Evolutionary conservation across 2,888 invertebrate species (phyloP), one percentile per base, ranked within the genome.

Genomic region (Limnephilus marmoratus): DNA sequence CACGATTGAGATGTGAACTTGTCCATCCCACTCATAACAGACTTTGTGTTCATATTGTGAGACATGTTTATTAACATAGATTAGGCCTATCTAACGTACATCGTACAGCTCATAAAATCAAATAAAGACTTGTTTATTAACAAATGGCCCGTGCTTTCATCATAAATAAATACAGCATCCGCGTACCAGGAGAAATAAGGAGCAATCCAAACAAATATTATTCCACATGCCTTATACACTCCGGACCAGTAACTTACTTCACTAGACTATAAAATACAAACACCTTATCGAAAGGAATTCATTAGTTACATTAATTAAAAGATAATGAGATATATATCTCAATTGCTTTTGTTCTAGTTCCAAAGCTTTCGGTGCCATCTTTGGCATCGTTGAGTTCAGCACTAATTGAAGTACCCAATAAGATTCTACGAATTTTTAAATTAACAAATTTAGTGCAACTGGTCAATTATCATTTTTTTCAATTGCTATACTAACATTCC

Each of bases 81-180:
- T 80, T 80, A 80, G 18, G 68, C 88, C 80, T 89, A 80, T 49
- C 29, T 41, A 29, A 11, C 15, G 37, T 29, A n/a, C 34, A 34
- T 24, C 34, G 80, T 15, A 41, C 53, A 85, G 85, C 49, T 53
- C 68, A 90, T 90, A 90, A 85, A 91, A 91, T 85, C 86, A 81
- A 85, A 91, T 91, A 91, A 91, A 91, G 81, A 87, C 83, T 85
- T 91, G 86, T 92, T 92, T 90, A 92, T 92, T 90, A 92, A 92
- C 92, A 92, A 92, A 86, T 92, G 86, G 49, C 90, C 34, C 86
- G 90, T 81, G 92, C 86, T 85, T 90, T 34, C 80, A 80, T 31
- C 11, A 45, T 86, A 31, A 31, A 53, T 86, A 91, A 91, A 49
- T 86, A 90, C 86, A 92, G 85, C 31, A 90, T 90, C 37, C 91